Evolutionary conservation across 2,113 vertebrate genomes (phyloP).

Genomic region (Melanerpes formicivorus): DNA sequence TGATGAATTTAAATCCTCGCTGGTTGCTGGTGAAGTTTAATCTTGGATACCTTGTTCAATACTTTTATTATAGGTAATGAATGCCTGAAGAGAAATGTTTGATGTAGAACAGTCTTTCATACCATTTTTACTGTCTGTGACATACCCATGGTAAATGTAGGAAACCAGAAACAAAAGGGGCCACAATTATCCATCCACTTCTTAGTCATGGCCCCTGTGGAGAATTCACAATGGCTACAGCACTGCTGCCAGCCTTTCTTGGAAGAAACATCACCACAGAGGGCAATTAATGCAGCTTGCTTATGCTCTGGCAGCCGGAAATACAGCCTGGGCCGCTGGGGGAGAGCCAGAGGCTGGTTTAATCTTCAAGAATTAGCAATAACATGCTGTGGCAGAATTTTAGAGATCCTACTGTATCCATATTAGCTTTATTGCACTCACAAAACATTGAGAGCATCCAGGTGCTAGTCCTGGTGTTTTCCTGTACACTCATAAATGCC

Average conservation of each 20-base stretch:
- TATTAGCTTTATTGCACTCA: background rate
- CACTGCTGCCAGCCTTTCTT: background rate
- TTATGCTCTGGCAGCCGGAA: slow-evolving; percentile 13
- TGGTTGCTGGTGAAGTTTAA: background rate
- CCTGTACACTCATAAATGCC: background rate
- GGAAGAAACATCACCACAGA: slow-evolving; percentile 35
- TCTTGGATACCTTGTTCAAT: background rate
- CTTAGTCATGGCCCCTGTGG: background rate
- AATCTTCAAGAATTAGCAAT: slow-evolving; percentile 42
- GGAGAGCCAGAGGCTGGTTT: slow-evolving; percentile 6
- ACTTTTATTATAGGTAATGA: background rate
- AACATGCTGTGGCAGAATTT: slow-evolving; percentile 14
- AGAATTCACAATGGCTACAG: background rate
- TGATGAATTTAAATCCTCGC: background rate
- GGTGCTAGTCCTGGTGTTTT: background rate
- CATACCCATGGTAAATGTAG: background rate
- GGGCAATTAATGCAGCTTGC: slow-evolving; percentile 43
- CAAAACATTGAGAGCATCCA: background rate
- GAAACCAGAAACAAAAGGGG: background rate
- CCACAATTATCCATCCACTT: background rate
- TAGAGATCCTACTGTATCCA: background rate
- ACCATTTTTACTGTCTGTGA: background rate
- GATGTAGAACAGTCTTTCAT: background rate
- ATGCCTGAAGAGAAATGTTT: background rate
- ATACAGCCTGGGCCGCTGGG: background rate